Percentiles rank a stretch among this genome's conserved stretches.
Evolutionary conservation across 1,140 invertebrate genomes (phyloP).

Genomic region (Conus ventricosus): DNA sequence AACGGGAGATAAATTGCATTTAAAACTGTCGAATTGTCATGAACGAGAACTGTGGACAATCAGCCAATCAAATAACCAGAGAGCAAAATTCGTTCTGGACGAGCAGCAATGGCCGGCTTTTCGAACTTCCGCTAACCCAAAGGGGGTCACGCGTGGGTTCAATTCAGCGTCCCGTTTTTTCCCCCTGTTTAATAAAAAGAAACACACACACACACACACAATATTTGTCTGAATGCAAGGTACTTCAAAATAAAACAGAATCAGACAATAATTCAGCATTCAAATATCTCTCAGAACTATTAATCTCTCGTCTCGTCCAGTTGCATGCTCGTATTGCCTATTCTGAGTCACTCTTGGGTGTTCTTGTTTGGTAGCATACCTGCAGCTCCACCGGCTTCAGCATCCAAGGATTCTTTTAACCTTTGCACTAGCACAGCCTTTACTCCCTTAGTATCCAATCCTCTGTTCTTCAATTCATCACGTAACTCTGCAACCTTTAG

Average conservation of each 20-base stretch:
- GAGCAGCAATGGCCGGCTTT: too few relatives aligned
- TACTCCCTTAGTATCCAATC: constrained; percentile 93
- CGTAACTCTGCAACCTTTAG: constrained; percentile 95
- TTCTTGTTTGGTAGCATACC: neutral
- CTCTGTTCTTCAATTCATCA: constrained; percentile 87
- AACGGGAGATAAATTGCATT: neutral
- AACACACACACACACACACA: neutral
- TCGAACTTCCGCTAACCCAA: neutral
- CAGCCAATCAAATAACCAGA: too few relatives aligned
- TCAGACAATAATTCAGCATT: neutral
- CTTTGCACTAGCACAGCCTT: constrained; percentile 94
- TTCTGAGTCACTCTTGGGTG: neutral
- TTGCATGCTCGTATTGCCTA: neutral
- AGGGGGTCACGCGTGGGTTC: neutral
- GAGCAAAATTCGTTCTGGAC: too few relatives aligned
- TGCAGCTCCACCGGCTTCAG: constrained; percentile 44
- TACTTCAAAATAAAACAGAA: neutral
- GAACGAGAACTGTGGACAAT: too few relatives aligned
- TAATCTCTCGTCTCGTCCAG: too few relatives aligned
- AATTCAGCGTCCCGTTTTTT: neutral
- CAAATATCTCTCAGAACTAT: too few relatives aligned
- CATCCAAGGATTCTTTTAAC: constrained; percentile 87
- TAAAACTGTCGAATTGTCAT: too few relatives aligned
- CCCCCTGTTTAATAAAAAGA: neutral
- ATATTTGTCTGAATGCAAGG: too few relatives aligned